phyloP scores from a whole-genome alignment of 2,797 vertebrate genomes.

The Sebastiscus albofasciatus region DNA sequence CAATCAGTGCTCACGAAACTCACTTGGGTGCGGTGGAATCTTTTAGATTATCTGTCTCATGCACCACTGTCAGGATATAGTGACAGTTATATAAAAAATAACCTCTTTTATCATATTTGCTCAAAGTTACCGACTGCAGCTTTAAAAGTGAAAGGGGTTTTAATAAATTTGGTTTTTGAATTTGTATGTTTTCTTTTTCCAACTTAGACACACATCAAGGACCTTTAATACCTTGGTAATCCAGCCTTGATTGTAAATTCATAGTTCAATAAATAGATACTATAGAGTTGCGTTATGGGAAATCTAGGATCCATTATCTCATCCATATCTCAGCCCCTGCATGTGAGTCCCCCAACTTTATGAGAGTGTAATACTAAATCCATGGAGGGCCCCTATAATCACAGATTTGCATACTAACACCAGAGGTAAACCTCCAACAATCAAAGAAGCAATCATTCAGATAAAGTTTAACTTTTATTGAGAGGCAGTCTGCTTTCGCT shows the following conservation, averaged over 20 bases:
- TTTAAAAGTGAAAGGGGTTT: background rate
- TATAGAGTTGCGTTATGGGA: background rate
- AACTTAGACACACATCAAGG: background rate
- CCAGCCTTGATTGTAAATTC: background rate
- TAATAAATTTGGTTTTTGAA: background rate
- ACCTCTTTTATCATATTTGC: too few relatives aligned
- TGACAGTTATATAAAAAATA: too few relatives aligned
- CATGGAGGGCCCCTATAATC: background rate
- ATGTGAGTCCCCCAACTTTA: background rate
- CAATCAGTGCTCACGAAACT: too few relatives aligned
- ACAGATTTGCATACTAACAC: background rate
- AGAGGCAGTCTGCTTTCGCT: slow-evolving; percentile 1
- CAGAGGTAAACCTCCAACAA: background rate
- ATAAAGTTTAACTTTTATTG: slow-evolving; percentile 31
- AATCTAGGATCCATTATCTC: too few relatives aligned
- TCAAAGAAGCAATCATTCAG: slow-evolving; percentile 12
- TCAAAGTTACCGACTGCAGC: too few relatives aligned
- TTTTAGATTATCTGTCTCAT: too few relatives aligned
- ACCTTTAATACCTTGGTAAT: background rate
- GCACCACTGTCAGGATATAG: too few relatives aligned
- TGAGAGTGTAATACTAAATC: background rate
- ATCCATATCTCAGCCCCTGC: background rate
- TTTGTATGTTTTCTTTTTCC: background rate
- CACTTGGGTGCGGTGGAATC: too few relatives aligned
- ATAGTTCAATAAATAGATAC: background rate